Base-by-base conservation (phyloP, 2,113 vertebrate species). In the Andinoacara biseriatus region DNA sequence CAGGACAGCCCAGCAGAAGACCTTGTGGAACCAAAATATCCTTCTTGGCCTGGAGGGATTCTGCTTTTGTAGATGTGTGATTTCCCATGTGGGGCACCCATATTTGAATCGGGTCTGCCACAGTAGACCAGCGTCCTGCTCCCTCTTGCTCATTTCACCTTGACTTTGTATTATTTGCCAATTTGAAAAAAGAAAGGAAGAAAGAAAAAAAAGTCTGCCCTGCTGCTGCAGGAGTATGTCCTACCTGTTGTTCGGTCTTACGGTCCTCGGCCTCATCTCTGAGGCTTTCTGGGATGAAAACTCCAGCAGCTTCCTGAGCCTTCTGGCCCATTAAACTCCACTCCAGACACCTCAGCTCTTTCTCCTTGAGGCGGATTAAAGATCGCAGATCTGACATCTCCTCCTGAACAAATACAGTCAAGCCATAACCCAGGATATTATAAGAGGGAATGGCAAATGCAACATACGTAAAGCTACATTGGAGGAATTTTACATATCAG, bases 311-410 rank as follows among this genome's bases (percentile, higher is more conserved):
- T 22, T 96, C 96, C 84, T 95, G 96, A 0, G 96, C 94, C 11
- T 95, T 93, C 69, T 96, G 96, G 3, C 94, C 94, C 0, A 94
- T 94, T 43, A 94, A 91, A 72, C 90, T 91, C 87, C 96, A 90
- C 85, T 97, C 97, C 84, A 98, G 84, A 13, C 94, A 93, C 22
- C 94, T 60, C 82, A 96, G 96, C 86, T 98, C 97, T 65, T 94
- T 95, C 89, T 96, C 95, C 3, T 80, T 92, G 31, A 97, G 94
- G 60, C 96, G 96, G 46, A 97, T 93, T 33, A 69, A 81, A 61
- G 87, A 93, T 78, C 93, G 94, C 86, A 98, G 89, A 63, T 97
- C 96, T 0, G 95, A 96, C 94, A 98, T 95, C 43, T 95, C 94
- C 92, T 98, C 97, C 98, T 99, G 81, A 40, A 78, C n/a, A 62